phyloP scores from a whole-genome alignment of 2,888 invertebrate genomes.

The Drosophila emarginata region DNA sequence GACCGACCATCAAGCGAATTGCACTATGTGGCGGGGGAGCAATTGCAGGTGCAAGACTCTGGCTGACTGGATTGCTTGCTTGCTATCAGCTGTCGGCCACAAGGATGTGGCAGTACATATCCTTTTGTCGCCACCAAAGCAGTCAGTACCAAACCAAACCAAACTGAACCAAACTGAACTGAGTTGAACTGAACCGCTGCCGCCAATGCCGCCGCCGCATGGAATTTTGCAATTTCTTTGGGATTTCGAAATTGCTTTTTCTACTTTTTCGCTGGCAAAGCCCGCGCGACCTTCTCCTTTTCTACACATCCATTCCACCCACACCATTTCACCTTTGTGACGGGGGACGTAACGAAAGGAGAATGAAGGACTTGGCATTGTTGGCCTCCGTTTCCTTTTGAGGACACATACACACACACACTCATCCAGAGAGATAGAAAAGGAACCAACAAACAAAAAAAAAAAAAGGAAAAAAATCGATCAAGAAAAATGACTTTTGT shows the following conservation, averaged over 20 bases:
- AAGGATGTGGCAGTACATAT: slow-evolving; percentile 38
- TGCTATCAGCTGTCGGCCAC: slow-evolving; percentile 54
- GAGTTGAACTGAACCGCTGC: slow-evolving; percentile 26
- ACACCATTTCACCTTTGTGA: slow-evolving; percentile 53
- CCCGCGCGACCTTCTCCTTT: slow-evolving; percentile 28
- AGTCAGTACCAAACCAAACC: slow-evolving; percentile 12
- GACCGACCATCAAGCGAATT: slow-evolving; percentile 22
- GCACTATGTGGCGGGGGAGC: slow-evolving; percentile 20
- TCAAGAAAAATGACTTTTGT: slow-evolving; percentile 79
- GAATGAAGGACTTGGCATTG: slow-evolving; percentile 46
- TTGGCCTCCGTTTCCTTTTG: slow-evolving; percentile 66
- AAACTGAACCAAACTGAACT: slow-evolving; percentile 23
- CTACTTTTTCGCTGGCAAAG: slow-evolving; percentile 61
- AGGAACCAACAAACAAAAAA: slow-evolving; percentile 1
- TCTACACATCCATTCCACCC: slow-evolving; percentile 12
- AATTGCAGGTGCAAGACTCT: slow-evolving; percentile 30
- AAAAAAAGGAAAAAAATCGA: slow-evolving; percentile 66
- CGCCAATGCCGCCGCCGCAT: slow-evolving; percentile 51
- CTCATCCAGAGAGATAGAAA: neutral
- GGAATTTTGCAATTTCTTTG: slow-evolving; percentile 79
- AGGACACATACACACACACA: slow-evolving; percentile 33
- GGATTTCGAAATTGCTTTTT: slow-evolving; percentile 79
- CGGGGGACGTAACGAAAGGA: slow-evolving; percentile 9
- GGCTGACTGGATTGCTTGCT: slow-evolving; percentile 17
- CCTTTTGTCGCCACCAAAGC: slow-evolving; percentile 41